A percentile compares a stretch with the other conserved stretches of the same genome.
Evolutionary conservation across 2,113 vertebrate species (phyloP).

Genomic region (Apodemus speciosus): DNA sequence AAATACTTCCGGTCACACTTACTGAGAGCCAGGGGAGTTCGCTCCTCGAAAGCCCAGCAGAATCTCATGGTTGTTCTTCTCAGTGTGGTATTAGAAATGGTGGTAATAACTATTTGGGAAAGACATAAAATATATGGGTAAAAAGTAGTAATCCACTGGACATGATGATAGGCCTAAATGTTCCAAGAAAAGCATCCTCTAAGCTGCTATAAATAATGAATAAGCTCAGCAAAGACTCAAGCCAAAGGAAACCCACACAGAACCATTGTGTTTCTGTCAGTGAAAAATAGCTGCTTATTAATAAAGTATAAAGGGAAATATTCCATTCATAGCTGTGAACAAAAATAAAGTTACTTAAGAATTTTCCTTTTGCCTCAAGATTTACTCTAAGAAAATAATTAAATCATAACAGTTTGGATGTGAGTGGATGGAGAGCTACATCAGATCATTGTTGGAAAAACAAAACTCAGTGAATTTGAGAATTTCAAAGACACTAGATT

Average conservation of each 20-base stretch:
- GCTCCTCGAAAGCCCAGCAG: neutral
- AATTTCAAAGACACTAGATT: neutral
- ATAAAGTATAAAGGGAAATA: slow-evolving; percentile 55
- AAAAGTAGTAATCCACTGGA: slow-evolving; percentile 56
- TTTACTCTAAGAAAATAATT: slow-evolving; percentile 60
- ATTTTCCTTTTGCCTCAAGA: slow-evolving; percentile 61
- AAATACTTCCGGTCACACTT: neutral
- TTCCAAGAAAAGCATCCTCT: slow-evolving; percentile 70
- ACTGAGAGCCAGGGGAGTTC: neutral
- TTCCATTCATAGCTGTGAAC: slow-evolving; percentile 61
- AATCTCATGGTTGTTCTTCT: neutral
- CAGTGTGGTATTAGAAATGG: neutral
- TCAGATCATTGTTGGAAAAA: neutral
- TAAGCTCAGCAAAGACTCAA: slow-evolving; percentile 59
- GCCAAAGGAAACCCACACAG: slow-evolving; percentile 66
- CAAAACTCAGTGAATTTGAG: neutral
- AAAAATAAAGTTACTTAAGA: slow-evolving; percentile 66
- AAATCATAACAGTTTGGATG: slow-evolving; percentile 21
- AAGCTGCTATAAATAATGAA: slow-evolving; percentile 71
- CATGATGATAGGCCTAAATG: slow-evolving; percentile 59
- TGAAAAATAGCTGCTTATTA: slow-evolving; percentile 65
- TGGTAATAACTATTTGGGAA: slow-evolving; percentile 51
- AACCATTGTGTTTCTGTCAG: slow-evolving; percentile 57
- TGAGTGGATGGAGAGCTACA: neutral
- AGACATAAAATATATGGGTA: slow-evolving; percentile 35